Conservation (phyloP, 2,888 invertebrate genomes). For the Lacanobia wlatinum region DNA sequence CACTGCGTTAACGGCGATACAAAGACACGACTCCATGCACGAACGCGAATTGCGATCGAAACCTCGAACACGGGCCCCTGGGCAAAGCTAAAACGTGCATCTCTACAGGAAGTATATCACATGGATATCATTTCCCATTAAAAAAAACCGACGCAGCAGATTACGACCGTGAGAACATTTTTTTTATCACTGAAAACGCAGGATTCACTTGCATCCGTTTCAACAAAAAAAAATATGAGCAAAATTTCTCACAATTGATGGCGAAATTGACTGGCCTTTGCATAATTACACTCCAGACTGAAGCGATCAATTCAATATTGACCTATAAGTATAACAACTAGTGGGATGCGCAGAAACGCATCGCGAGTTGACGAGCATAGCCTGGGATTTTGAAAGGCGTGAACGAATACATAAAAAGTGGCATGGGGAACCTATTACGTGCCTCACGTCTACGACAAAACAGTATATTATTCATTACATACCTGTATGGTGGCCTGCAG, state of each 20-base stretch:
- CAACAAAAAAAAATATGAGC: slow-evolving; percentile 73
- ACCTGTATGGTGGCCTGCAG: slow-evolving; percentile 72
- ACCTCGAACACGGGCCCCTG: slow-evolving; percentile 57
- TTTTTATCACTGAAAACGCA: slow-evolving; percentile 71
- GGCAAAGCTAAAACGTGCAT: slow-evolving; percentile 67
- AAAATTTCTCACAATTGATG: slow-evolving; percentile 72
- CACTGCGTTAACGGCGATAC: slow-evolving; percentile 39
- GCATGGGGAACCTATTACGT: slow-evolving; percentile 79
- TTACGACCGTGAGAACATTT: slow-evolving; percentile 83
- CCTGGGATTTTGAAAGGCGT: slow-evolving; percentile 80
- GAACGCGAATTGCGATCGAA: slow-evolving; percentile 61
- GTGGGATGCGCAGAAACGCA: slow-evolving; percentile 82
- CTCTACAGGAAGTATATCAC: slow-evolving; percentile 79
- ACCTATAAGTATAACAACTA: slow-evolving; percentile 71
- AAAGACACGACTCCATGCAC: slow-evolving; percentile 56
- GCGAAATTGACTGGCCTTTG: slow-evolving; percentile 81
- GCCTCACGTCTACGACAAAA: slow-evolving; percentile 76
- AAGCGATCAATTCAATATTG: slow-evolving; percentile 62
- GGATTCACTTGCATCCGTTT: slow-evolving; percentile 80
- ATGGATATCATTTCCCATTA: slow-evolving; percentile 72
- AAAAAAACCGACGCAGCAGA: slow-evolving; percentile 72
- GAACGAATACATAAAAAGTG: slow-evolving; percentile 84
- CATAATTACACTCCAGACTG: slow-evolving; percentile 70
- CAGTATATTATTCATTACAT: slow-evolving; percentile 63
- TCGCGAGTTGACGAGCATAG: slow-evolving; percentile 74